Conservation (phyloP, 2,888 invertebrate species). For the Eupithecia abbreviata region DNA sequence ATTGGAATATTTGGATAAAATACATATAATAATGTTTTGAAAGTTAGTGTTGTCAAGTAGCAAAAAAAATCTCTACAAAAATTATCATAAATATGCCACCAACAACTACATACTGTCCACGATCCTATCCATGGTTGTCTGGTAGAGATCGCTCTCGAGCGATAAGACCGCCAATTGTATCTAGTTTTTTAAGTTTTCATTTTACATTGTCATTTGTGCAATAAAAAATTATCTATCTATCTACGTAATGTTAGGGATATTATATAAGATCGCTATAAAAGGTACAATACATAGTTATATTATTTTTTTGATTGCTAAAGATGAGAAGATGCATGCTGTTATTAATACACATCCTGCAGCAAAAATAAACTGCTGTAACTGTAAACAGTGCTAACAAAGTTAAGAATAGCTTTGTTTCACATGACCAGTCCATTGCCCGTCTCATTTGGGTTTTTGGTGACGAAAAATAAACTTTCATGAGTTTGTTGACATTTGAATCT, state of each 20-base stretch:
- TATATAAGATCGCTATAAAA: too few relatives aligned
- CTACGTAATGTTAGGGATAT: too few relatives aligned
- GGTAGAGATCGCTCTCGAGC: too few relatives aligned
- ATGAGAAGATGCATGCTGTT: neutral
- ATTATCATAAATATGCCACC: neutral
- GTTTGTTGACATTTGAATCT: neutral
- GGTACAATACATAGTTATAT: too few relatives aligned
- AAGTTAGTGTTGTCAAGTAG: neutral
- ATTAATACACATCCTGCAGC: neutral
- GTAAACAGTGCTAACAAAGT: neutral
- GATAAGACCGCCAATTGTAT: too few relatives aligned
- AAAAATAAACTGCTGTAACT: neutral
- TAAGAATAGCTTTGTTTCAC: neutral
- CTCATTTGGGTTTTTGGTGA: neutral
- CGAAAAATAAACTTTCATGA: neutral
- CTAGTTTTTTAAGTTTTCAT: too few relatives aligned
- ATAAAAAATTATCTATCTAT: too few relatives aligned
- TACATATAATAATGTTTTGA: too few relatives aligned
- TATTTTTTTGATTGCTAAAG: neutral
- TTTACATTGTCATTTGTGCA: too few relatives aligned
- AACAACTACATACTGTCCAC: too few relatives aligned
- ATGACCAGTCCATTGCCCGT: neutral
- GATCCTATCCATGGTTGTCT: too few relatives aligned
- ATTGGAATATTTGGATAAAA: too few relatives aligned
- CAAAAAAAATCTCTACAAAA: neutral